These are phyloP conservation scores for Cataglyphis altisquamis DNA, from an alignment of 2,888 invertebrate genomes.

Conservation along the genomic window DNA sequence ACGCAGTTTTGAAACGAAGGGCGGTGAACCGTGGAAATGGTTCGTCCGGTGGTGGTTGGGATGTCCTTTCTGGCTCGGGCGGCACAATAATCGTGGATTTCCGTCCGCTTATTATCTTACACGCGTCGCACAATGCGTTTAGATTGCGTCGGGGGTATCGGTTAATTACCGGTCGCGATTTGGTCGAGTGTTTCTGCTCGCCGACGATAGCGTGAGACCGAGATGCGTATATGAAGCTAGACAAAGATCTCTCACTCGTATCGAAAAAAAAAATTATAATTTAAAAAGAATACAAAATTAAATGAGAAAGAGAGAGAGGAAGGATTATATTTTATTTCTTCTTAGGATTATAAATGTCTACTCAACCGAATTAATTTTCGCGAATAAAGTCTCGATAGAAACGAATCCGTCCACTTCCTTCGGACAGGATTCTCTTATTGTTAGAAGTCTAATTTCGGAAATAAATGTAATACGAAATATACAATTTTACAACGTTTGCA, in stretches of 20 bases:
- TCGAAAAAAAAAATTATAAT: neutral
- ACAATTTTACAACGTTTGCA: neutral
- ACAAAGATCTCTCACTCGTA: neutral
- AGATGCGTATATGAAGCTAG: slow-evolving; percentile 1
- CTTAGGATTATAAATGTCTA: neutral
- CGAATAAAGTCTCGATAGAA: neutral
- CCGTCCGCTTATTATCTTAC: slow-evolving; percentile 82
- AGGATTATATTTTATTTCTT: neutral
- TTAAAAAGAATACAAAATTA: neutral
- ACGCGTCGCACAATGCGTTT: slow-evolving; percentile 78
- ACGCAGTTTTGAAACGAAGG: slow-evolving; percentile 76
- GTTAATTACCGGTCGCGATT: slow-evolving; percentile 69
- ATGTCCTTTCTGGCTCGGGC: slow-evolving; percentile 81
- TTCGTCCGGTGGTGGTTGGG: slow-evolving; percentile 83
- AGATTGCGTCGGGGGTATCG: slow-evolving; percentile 68
- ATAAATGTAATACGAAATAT: neutral
- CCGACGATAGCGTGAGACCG: slow-evolving; percentile 46
- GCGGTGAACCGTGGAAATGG: slow-evolving; percentile 85
- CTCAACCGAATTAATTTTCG: neutral
- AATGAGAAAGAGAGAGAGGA: neutral
- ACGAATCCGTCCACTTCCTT: neutral
- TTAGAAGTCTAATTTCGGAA: neutral
- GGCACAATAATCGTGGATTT: slow-evolving; percentile 85
- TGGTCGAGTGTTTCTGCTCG: slow-evolving; percentile 32
- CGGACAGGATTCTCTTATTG: neutral